Conservation (phyloP, 1,140 invertebrate genomes). For the Lucilia cuprina region DNA sequence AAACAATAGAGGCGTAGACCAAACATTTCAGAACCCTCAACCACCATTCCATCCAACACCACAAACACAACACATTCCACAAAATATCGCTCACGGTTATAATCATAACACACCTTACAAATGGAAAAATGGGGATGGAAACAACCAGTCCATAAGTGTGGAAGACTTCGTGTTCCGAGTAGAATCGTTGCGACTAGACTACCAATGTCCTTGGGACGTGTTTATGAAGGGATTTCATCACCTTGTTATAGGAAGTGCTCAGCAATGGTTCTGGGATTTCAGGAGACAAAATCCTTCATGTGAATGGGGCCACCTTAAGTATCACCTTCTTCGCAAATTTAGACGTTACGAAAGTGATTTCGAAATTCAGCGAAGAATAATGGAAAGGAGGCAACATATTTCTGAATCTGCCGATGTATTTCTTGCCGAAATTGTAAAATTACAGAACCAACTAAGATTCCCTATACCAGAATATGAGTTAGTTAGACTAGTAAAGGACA, state of each 20-base stretch:
- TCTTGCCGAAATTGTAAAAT: not conserved
- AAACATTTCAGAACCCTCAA: too few relatives aligned
- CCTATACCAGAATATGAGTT: not conserved
- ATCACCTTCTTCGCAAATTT: not conserved
- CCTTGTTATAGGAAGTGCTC: not conserved
- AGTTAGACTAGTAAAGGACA: not conserved
- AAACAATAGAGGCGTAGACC: not conserved
- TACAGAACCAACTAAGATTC: not conserved
- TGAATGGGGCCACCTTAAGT: not conserved
- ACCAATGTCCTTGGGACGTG: not conserved
- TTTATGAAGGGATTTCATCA: not conserved
- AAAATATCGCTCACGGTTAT: not conserved
- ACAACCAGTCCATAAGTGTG: not conserved
- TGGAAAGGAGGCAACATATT: not conserved
- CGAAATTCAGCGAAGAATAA: not conserved
- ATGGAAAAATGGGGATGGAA: not conserved
- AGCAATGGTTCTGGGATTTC: not conserved
- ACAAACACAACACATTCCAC: not conserved
- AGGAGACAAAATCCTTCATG: not conserved
- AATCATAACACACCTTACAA: not conserved
- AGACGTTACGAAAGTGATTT: not conserved
- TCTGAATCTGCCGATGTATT: not conserved
- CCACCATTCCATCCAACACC: too few relatives aligned
- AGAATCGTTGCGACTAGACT: not conserved
- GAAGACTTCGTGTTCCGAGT: not conserved